These are phyloP conservation scores for Mormyrus iriodes DNA, from an alignment of 2,113 vertebrate species.

Conservation along the genomic window DNA sequence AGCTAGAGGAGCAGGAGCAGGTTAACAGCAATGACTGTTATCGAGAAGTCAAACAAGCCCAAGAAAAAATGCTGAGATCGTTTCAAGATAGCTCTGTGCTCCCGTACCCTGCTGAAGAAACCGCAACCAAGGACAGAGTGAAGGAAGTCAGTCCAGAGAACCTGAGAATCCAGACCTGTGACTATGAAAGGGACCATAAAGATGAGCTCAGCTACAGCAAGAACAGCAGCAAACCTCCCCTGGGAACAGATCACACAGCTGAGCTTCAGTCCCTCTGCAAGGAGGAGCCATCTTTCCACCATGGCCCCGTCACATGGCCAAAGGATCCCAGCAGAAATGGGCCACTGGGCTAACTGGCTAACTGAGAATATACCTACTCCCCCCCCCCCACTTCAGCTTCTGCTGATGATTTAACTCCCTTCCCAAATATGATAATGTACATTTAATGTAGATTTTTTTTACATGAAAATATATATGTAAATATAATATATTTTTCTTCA, in stretches of 20 bases:
- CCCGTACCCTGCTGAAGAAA: conserved; percentile 36
- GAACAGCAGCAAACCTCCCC: conserved; percentile 30
- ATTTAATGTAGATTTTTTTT: conserved; percentile 18
- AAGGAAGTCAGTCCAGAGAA: conserved; percentile 31
- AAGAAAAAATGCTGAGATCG: conserved; percentile 39
- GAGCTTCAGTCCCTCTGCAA: conserved; percentile 49
- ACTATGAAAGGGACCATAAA: conserved; percentile 27
- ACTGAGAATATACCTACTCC: neutral
- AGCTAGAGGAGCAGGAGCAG: conserved; percentile 29
- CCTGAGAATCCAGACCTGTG: conserved; percentile 40
- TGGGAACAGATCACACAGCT: conserved; percentile 36
- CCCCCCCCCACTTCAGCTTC: neutral
- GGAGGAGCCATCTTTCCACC: conserved; percentile 52
- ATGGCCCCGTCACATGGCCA: conserved; percentile 29
- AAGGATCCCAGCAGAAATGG: conserved; percentile 14
- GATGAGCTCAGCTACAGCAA: conserved; percentile 26
- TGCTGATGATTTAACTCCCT: neutral
- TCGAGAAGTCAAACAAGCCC: conserved; percentile 41
- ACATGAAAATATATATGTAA: conserved; percentile 27
- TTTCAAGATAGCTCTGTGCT: conserved; percentile 35
- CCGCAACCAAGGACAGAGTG: conserved; percentile 46
- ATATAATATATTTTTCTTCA: conserved; percentile 35
- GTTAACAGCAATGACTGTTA: conserved; percentile 29
- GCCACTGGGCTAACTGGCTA: neutral
- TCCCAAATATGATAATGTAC: conserved; percentile 17